Percentiles rank a stretch among this genome's conserved stretches.
phyloP scores from a whole-genome alignment of 1,140 invertebrate species.

The Pissodes strobi region DNA sequence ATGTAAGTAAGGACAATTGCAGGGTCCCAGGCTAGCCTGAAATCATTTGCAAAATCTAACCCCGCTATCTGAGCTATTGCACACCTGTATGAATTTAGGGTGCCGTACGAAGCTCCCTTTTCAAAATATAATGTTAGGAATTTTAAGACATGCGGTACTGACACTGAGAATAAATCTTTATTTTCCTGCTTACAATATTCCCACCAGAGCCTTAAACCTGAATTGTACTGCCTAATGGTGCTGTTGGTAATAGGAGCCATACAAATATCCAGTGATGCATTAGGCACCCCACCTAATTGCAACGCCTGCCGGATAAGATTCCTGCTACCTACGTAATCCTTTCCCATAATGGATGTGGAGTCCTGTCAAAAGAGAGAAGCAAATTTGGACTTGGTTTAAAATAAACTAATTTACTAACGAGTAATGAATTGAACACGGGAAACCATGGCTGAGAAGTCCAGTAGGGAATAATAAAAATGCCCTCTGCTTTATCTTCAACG shows the following conservation, averaged over 20 bases:
- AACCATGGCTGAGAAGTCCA: conserved; percentile 42
- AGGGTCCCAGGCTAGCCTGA: no score
- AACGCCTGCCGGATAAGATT: conserved; percentile 40
- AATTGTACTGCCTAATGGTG: no score
- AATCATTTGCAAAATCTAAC: no score
- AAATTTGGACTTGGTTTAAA: conserved; percentile 35
- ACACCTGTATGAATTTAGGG: conserved; percentile 10
- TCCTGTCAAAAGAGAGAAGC: conserved; percentile 8
- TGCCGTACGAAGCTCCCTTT: conserved; percentile 7
- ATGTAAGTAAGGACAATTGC: no score
- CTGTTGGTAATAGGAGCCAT: neutral
- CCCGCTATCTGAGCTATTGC: conserved; percentile 9
- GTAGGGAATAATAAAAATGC: conserved; percentile 39
- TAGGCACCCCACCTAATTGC: neutral
- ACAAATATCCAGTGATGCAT: conserved; percentile 4
- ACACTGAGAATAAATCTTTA: conserved; percentile 1
- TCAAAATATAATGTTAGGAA: conserved; percentile 19
- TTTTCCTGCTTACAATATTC: conserved; percentile 1
- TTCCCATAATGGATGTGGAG: conserved; percentile 27
- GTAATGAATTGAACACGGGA: conserved; percentile 33
- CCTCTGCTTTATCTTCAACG: conserved; percentile 34
- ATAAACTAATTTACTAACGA: conserved; percentile 32
- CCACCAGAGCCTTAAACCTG: conserved; percentile 14
- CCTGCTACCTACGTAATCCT: conserved; percentile 36
- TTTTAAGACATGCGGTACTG: neutral